Evolutionary conservation across 2,797 vertebrate genomes (phyloP), one percentile per base, ranked within the genome.

Genomic region (Streptopelia turtur): DNA sequence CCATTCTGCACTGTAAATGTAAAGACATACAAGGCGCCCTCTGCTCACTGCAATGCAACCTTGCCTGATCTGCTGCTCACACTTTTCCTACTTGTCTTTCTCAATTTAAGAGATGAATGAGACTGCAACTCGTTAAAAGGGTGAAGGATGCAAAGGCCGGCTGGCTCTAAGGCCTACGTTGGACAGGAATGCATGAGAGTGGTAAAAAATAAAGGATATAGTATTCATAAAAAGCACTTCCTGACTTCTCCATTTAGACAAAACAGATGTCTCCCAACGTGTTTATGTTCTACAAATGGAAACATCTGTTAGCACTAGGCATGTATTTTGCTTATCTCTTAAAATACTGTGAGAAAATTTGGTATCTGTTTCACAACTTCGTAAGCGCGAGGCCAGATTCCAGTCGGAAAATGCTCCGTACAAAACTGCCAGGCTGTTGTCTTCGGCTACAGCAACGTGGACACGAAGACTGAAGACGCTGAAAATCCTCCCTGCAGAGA

Each of bases 221-320:
- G 37, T 55, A 27, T 68, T 85, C 92, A 93, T 83, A 83, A 76
- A 85, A 90, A 85, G 92, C 89, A 93, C 95, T 96, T 95, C 95
- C 93, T 94, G 96, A 78, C 89, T 92, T 65, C 56, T 78, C 75
- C 78, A 65, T 74, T 95, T 92, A 94, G 94, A 84, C 90, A 96
- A 96, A 96, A 95, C 94, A 96, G 95, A 96, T 96, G 96, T 94
- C 95, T 94, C 10, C 0, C 70, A 91, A 69, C 16, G 6, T 95
- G 94, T 96, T 95, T 96, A 96, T 96, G 28, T 95, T 96, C 78
- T 91, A 90, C 94, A 96, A 95, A 89, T 95, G 95, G 95, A 97
- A 96, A 97, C 96, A 96, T 93, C 96, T 97, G 95, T 93, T 97
- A 93, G 86, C 55, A 37, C 86, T 47, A 80, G 81, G 60, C 13